Evolutionary conservation across 23 tunicate species (phyloP).

Genomic region (Halocynthia roretzi): DNA sequence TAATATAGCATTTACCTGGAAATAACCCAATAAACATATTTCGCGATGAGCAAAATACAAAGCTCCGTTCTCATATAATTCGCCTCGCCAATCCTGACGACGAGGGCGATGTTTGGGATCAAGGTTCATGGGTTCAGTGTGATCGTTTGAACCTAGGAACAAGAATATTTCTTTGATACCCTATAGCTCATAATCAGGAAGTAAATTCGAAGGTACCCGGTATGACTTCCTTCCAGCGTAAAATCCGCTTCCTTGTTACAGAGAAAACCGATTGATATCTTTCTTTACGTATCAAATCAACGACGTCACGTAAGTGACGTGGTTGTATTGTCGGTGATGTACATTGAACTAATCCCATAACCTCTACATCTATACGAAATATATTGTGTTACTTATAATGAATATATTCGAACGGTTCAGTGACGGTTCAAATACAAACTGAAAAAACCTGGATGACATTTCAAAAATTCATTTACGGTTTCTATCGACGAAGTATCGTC

Average conservation of each 20-base stretch:
- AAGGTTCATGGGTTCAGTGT: slow-evolving; percentile 36
- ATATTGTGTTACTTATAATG: not conserved
- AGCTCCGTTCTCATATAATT: slow-evolving; percentile 45
- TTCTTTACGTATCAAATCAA: slow-evolving; percentile 5
- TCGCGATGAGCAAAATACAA: slow-evolving; percentile 30
- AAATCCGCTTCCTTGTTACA: slow-evolving; percentile 37
- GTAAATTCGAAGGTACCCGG: slow-evolving; percentile 1
- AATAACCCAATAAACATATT: slow-evolving; percentile 13
- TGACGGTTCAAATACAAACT: no score
- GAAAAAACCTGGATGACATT: slow-evolving; percentile 32
- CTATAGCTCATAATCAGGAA: not conserved
- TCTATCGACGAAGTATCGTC: slow-evolving; percentile 59
- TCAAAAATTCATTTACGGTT: slow-evolving; percentile 33
- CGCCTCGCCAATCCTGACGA: slow-evolving; percentile 57
- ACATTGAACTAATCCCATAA: slow-evolving; percentile 34
- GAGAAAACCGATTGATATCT: slow-evolving; percentile 43
- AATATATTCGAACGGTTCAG: not conserved
- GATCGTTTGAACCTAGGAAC: slow-evolving; percentile 11
- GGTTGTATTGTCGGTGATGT: slow-evolving; percentile 50
- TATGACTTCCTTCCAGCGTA: slow-evolving; percentile 45
- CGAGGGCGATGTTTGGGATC: slow-evolving; percentile 34
- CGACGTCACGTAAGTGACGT: slow-evolving; percentile 22
- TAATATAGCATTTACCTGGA: slow-evolving; percentile 29
- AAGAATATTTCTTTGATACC: not conserved
- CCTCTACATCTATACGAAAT: slow-evolving; percentile 28